Percentiles rank a stretch among this genome's conserved stretches.
Evolutionary conservation across 2,113 vertebrate species (phyloP).

Genomic region (Hemiprocne comata): DNA sequence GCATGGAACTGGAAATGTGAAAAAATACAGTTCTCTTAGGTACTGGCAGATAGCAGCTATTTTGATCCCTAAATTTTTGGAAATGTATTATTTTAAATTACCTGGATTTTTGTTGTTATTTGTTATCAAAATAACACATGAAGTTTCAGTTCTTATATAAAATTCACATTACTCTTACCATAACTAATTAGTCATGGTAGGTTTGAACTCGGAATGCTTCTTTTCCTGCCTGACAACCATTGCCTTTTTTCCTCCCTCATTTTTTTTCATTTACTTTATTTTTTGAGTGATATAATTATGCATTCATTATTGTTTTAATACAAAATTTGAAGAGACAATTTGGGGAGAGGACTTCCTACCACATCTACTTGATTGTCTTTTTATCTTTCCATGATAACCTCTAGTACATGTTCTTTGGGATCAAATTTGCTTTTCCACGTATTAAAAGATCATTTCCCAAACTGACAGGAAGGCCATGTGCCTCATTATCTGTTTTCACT

Average conservation of each 20-base stretch:
- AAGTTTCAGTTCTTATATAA: not conserved
- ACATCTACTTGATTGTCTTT: not conserved
- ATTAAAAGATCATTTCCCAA: not conserved
- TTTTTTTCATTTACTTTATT: not conserved
- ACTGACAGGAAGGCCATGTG: not conserved
- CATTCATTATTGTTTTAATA: not conserved
- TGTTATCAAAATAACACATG: not conserved
- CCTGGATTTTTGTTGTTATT: not conserved
- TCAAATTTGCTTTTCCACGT: not conserved
- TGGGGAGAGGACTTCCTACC: not conserved
- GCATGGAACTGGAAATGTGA: not conserved
- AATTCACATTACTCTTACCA: conserved; percentile 6
- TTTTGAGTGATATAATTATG: not conserved
- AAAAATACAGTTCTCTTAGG: not conserved
- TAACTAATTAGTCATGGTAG: not conserved
- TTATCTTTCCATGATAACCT: not conserved
- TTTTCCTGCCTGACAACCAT: not conserved
- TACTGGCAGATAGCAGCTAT: not conserved
- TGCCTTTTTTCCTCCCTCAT: not conserved
- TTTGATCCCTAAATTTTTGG: not conserved
- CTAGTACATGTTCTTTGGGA: not conserved
- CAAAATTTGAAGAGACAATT: not conserved
- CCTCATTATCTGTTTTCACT: not conserved
- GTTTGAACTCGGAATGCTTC: conserved; percentile 5
- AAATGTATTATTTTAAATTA: not conserved